phyloP scores from a whole-genome alignment of 1,140 invertebrate genomes.

The Meloidogyne exigua region DNA sequence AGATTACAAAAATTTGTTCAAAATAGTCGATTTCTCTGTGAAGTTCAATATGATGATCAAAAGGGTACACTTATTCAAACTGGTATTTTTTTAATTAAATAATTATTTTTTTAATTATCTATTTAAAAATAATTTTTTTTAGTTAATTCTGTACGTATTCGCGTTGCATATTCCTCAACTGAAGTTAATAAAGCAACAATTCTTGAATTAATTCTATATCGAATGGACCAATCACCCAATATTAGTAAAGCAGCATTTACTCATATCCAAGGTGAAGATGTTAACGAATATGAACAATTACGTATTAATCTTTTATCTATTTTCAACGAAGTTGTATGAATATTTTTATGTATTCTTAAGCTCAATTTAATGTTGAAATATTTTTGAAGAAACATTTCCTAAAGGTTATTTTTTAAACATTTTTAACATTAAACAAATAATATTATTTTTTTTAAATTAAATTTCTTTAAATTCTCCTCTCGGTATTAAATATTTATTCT shows the following conservation, averaged over 20 bases:
- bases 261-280: conserved; percentile 39
- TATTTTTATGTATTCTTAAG: background rate
- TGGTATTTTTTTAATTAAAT: background rate
- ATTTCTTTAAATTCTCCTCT: too few species aligned
- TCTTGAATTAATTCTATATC: conserved; percentile 31
- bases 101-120: background rate
- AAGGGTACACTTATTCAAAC: background rate
- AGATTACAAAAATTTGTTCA: conserved; percentile 42
- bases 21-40: conserved; percentile 25
- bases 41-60: conserved; percentile 36
- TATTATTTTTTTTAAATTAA: too few species aligned
- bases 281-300: conserved; percentile 34
- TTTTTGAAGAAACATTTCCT: too few species aligned
- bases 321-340: conserved; percentile 49
- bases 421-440: too few species aligned
- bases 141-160: conserved; percentile 36
- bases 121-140: conserved; percentile 33
- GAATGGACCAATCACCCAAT: conserved; percentile 51
- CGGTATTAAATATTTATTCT: too few species aligned
- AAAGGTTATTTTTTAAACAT: too few species aligned
- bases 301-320: conserved; percentile 28
- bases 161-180: conserved; percentile 30
- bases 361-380: background rate
- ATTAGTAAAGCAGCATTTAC: conserved; percentile 46
- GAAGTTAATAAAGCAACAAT: conserved; percentile 30